phyloP scores from a whole-genome alignment of 2,888 invertebrate genomes.

The Malthinus flaveolus region DNA sequence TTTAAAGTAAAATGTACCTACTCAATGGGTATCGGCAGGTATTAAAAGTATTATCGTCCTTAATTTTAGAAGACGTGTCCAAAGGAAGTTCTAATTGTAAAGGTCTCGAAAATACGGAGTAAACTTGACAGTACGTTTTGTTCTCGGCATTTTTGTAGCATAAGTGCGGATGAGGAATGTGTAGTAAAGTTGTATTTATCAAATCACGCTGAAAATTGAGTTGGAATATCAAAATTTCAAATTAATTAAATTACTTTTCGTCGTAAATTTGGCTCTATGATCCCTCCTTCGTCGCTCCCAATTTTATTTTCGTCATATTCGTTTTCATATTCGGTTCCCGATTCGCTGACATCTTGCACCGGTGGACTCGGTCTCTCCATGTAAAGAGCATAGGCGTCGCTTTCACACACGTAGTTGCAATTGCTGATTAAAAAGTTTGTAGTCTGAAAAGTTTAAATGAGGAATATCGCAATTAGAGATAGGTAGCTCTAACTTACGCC shows the following conservation, averaged over 20 bases:
- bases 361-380: slow-evolving; percentile 26
- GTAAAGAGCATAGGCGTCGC: slow-evolving; percentile 23
- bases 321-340: slow-evolving; percentile 37
- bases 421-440: slow-evolving; percentile 68
- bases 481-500: neutral
- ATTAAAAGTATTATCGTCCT: slow-evolving; percentile 33
- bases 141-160: slow-evolving; percentile 55
- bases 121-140: slow-evolving; percentile 62
- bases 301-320: slow-evolving; percentile 53
- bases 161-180: slow-evolving; percentile 58
- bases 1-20: slow-evolving; percentile 42
- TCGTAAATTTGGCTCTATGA: slow-evolving; percentile 9
- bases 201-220: neutral
- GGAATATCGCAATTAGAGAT: too few relatives aligned
- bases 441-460: slow-evolving; percentile 51
- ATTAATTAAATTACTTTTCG: neutral
- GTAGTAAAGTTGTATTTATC: neutral
- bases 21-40: slow-evolving; percentile 73
- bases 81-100: slow-evolving; percentile 43
- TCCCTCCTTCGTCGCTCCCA: slow-evolving; percentile 44
- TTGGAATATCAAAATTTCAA: neutral
- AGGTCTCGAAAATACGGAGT: slow-evolving; percentile 59
- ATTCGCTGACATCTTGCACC: slow-evolving; percentile 35
- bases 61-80: slow-evolving; percentile 44
- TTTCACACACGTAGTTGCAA: slow-evolving; percentile 73